phyloP scores from a whole-genome alignment of 1,140 invertebrate genomes.

The Pectinophora gossypiella region DNA sequence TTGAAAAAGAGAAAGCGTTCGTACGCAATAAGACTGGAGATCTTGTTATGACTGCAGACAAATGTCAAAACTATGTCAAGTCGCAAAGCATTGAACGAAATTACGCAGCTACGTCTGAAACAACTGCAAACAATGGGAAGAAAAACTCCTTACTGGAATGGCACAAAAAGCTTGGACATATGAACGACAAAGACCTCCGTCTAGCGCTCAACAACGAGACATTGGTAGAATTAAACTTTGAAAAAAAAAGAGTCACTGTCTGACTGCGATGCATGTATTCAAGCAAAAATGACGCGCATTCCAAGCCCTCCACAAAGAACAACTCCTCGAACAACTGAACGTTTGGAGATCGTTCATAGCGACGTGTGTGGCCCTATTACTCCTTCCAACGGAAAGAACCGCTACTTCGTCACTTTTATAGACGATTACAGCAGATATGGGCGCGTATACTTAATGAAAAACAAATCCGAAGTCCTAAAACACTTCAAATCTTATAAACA shows the following conservation, averaged over 20 bases:
- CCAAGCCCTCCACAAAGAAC: slow-evolving; percentile 4
- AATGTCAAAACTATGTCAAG: slow-evolving; percentile 1
- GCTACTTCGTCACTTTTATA: slow-evolving; percentile 37
- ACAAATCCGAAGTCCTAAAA: slow-evolving; percentile 45
- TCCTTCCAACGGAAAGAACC: slow-evolving; percentile 14
- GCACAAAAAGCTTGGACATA: background rate
- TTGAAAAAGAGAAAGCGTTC: slow-evolving; percentile 2
- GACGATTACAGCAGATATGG: slow-evolving; percentile 36
- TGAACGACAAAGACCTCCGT: background rate
- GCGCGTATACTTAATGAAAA: slow-evolving; percentile 45
- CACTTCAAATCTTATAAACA: slow-evolving; percentile 30
- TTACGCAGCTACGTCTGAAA: background rate
- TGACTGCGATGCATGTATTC: background rate
- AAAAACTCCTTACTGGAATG: background rate
- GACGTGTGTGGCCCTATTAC: slow-evolving; percentile 31
- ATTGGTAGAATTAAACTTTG: background rate
- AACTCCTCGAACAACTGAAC: background rate
- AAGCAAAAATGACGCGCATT: background rate
- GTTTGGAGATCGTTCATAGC: slow-evolving; percentile 26
- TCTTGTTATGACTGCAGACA: slow-evolving; percentile 1
- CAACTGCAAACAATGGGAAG: background rate
- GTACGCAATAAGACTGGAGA: background rate
- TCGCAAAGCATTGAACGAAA: background rate
- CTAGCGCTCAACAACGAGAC: background rate
- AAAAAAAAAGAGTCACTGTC: background rate